phyloP scores from a whole-genome alignment of 1,140 invertebrate genomes.

The Trachymyrmex septentrionalis region DNA sequence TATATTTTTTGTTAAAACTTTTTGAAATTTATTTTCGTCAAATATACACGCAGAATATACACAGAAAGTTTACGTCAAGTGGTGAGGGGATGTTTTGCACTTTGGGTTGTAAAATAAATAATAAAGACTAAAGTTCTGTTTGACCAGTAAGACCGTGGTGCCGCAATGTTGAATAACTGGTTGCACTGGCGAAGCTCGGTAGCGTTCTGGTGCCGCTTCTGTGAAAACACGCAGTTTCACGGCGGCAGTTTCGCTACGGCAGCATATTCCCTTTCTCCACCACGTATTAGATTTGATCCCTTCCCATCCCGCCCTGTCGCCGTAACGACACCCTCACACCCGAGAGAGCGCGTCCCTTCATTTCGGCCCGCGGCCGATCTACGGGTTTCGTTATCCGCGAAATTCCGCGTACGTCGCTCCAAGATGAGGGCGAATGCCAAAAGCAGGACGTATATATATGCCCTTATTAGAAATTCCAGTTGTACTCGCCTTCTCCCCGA shows the following conservation, averaged over 20 bases:
- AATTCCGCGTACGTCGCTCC: background rate
- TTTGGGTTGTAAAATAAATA: background rate
- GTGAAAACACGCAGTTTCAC: background rate
- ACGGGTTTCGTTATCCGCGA: slow-evolving; percentile 38
- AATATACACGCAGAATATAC: too few relatives aligned
- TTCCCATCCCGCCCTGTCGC: background rate
- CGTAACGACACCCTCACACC: background rate
- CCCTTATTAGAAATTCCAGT: slow-evolving; percentile 59
- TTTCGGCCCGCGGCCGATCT: slow-evolving; percentile 4
- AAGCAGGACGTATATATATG: background rate
- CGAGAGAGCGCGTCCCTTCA: background rate
- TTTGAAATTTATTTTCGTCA: too few relatives aligned
- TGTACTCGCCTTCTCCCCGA: slow-evolving; percentile 20
- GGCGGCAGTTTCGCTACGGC: background rate
- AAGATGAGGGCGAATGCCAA: background rate
- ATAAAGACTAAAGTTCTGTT: background rate
- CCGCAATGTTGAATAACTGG: slow-evolving; percentile 14
- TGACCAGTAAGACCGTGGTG: background rate
- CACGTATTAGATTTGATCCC: background rate
- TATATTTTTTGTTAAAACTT: too few relatives aligned
- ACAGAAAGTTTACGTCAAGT: too few relatives aligned
- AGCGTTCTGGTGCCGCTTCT: background rate
- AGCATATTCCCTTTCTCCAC: background rate
- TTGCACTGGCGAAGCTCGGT: background rate
- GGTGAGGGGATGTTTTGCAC: too few relatives aligned